A percentile compares a stretch with the other conserved stretches of the same genome.
Evolutionary conservation across 1,140 invertebrate genomes (phyloP).

Genomic region (Fragariocoptes setiger): DNA sequence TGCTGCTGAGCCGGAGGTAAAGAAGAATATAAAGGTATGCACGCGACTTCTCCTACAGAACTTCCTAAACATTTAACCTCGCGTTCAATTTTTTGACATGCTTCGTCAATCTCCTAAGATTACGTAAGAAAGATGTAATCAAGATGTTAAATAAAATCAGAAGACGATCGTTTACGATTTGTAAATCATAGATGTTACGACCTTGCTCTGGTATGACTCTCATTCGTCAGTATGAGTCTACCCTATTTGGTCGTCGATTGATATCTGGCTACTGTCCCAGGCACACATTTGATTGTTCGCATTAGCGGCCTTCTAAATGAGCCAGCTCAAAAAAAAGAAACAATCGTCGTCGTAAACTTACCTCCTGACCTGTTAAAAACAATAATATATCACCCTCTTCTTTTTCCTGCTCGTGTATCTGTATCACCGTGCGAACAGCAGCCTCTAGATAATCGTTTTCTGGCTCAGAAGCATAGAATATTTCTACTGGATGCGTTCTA

Average conservation of each 20-base stretch:
- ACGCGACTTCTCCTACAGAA: constrained; percentile 84
- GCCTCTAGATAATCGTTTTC: constrained; percentile 94
- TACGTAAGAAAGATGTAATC: constrained; percentile 4
- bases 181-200: background rate
- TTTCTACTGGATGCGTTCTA: constrained; percentile 79
- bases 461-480: constrained; percentile 95
- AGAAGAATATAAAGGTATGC: constrained; percentile 93
- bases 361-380: constrained; percentile 69
- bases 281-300: too few relatives aligned
- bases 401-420: constrained; percentile 93
- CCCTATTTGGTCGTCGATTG: too few relatives aligned
- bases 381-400: constrained; percentile 58
- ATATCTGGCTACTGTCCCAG: too few relatives aligned
- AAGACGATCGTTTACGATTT: background rate
- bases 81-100: constrained; percentile 82
- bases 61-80: constrained; percentile 86
- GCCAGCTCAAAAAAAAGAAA: too few relatives aligned
- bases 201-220: background rate
- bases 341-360: constrained; percentile 12
- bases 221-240: too few relatives aligned
- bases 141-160: constrained; percentile 1
- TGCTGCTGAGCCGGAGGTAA: constrained; percentile 89
- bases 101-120: constrained; percentile 90
- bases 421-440: constrained; percentile 86
- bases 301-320: too few relatives aligned